Evolutionary conservation across 2,113 vertebrate species (phyloP), one percentile per base, ranked within the genome.

Genomic region (Turnix velox): DNA sequence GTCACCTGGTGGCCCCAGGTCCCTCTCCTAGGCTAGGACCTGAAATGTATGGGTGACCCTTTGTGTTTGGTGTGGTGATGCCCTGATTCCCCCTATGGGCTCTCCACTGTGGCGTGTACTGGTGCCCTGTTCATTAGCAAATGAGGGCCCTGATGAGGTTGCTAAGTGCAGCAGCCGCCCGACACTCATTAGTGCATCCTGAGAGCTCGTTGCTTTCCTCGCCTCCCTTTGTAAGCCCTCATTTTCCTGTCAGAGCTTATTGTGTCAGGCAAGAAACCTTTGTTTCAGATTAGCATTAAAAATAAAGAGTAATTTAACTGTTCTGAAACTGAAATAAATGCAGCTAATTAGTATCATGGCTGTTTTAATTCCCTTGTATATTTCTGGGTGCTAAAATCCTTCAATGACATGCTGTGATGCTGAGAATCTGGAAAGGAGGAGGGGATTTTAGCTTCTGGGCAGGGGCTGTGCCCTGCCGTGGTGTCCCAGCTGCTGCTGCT

Each of bases 161-260:
- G 61, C 63, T 77, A 52, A 80, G 68, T 57, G 16, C 43, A 40
- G 46, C 82, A 67, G 82, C 73, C 65, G 45, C 22, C 57, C 54
- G 18, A 31, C 35, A 24, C 79, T 91, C 79, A 27, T 76, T 72
- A 40, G 49, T 68, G 84, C 73, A 90, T 59, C 85, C 77, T 42
- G 67, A 71, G 40, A 63, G 59, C 10, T 14, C 37, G 30, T 76
- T 87, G n/a, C 74, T 58, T 65, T 57, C 75, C 86, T 66, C 35
- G 65, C 37, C 83, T 46, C 66, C 52, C 18, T 4, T n/a, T 82
- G 79, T 73, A 18, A 71, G 31, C 51, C 74, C 90, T 91, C 72
- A 23, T 84, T 83, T 83, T 72, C 68, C 79, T 91, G 90, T 88
- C 90, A 93, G 88, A 93, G 93, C 65, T 84, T 88, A 72, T 92